These are phyloP conservation scores for Onychomys arenicola DNA, from an alignment of 2,797 vertebrate genomes.

Conservation along the genomic window DNA sequence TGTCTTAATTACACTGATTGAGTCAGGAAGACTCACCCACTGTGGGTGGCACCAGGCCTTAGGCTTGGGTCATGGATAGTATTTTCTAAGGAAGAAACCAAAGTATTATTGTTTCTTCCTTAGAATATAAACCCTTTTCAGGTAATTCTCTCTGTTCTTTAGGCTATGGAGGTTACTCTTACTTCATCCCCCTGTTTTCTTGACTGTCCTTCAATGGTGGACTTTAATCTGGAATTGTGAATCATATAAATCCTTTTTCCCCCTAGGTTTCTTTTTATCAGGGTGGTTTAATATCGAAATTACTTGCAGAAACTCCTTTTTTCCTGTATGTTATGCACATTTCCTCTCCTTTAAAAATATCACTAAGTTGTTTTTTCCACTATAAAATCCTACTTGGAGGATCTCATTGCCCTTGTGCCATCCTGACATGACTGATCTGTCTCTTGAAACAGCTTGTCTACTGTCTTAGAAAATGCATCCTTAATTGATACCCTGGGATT, in stretches of 20 bases:
- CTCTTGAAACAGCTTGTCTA: neutral
- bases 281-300: neutral
- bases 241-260: neutral
- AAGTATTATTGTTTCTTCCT: neutral
- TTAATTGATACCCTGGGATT: neutral
- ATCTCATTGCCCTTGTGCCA: neutral
- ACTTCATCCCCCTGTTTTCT: neutral
- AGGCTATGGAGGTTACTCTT: neutral
- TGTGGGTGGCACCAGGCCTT: neutral
- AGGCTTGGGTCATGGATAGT: neutral
- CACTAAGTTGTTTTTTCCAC: slow-evolving; percentile 15
- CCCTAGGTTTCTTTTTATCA: neutral
- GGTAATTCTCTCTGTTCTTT: neutral
- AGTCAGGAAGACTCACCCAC: neutral
- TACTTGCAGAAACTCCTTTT: neutral
- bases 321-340: neutral
- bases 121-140: neutral
- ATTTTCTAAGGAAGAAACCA: neutral
- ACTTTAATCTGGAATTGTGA: neutral
- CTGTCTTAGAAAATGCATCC: neutral
- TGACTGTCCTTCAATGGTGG: neutral
- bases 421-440: neutral
- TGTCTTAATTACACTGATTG: neutral
- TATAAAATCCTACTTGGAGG: neutral
- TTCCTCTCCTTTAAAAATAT: neutral